Conservation (phyloP, 2,888 invertebrate genomes). For the Acronicta aceris region DNA sequence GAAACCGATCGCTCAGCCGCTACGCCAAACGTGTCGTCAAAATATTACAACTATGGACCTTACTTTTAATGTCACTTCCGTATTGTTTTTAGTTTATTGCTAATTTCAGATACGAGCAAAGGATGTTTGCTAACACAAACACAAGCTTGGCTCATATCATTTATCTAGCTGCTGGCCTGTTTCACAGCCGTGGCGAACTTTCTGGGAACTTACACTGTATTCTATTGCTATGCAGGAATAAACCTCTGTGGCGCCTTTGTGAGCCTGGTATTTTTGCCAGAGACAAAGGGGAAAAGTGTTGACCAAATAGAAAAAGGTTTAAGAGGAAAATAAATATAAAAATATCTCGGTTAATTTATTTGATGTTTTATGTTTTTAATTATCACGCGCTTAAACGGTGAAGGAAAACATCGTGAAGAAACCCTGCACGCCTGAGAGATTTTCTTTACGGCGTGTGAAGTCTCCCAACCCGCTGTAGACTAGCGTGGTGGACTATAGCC, state of each 20-base stretch:
- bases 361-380: no score
- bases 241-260: slow-evolving; percentile 69
- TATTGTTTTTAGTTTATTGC: no score
- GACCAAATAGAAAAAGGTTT: slow-evolving; percentile 65
- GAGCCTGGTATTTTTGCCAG: slow-evolving; percentile 68
- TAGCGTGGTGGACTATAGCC: no score
- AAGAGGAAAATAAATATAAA: slow-evolving; percentile 27
- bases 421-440: no score
- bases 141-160: slow-evolving; percentile 72
- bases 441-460: no score
- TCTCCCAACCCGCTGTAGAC: no score
- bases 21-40: no score
- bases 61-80: no score
- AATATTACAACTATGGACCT: no score
- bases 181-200: slow-evolving; percentile 48
- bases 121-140: slow-evolving; percentile 68
- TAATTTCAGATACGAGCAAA: slow-evolving; percentile 73
- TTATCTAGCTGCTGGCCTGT: slow-evolving; percentile 54
- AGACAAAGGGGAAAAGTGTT: slow-evolving; percentile 70
- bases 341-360: slow-evolving; percentile 1
- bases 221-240: slow-evolving; percentile 68
- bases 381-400: no score
- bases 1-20: no score
- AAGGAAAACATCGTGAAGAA: no score
- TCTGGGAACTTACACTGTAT: slow-evolving; percentile 69